These are phyloP conservation scores for Subanguina moxae DNA, from an alignment of 1,140 invertebrate genomes.

Conservation along the genomic window DNA sequence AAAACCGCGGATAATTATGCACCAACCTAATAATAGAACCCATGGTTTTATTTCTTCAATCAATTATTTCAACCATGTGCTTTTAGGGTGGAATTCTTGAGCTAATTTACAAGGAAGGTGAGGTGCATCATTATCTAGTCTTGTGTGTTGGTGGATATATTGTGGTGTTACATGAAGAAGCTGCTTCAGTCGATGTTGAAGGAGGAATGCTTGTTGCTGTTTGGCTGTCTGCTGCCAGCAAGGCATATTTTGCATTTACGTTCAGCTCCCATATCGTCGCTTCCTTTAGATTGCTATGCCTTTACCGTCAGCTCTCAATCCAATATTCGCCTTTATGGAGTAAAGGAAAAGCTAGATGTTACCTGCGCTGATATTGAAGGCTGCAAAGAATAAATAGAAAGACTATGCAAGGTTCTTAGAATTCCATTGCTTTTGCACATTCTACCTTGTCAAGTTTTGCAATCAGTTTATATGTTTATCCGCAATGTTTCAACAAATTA, in stretches of 20 bases:
- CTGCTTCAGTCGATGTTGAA: conserved; percentile 98
- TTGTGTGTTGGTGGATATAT: conserved; percentile 99
- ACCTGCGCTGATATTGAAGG: conserved; percentile 97
- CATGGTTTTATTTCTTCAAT: too few species aligned
- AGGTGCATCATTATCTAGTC: conserved; percentile 96
- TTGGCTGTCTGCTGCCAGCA: conserved; percentile 80
- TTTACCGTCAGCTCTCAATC: conserved; percentile 96
- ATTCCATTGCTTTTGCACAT: conserved; percentile 92
- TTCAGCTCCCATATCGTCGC: neutral
- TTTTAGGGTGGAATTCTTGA: conserved; percentile 64
- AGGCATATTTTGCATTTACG: neutral
- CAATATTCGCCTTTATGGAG: conserved; percentile 99
- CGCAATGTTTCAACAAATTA: conserved; percentile 95
- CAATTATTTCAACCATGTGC: too few species aligned
- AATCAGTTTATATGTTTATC: conserved; percentile 65
- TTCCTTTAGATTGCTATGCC: conserved; percentile 97
- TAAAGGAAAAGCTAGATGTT: conserved; percentile 99
- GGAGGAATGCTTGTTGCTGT: conserved; percentile 99
- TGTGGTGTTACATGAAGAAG: conserved; percentile 93
- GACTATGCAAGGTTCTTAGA: conserved; percentile 95
- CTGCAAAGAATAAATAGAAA: conserved; percentile 78
- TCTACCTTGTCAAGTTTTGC: conserved; percentile 59
- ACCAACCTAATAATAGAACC: too few species aligned
- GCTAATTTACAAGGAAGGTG: conserved; percentile 75
- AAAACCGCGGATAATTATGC: too few species aligned